Evolutionary conservation across 1,140 invertebrate genomes (phyloP), one percentile per base, ranked within the genome.

Genomic region (Scaptodrosophila lebanonensis): DNA sequence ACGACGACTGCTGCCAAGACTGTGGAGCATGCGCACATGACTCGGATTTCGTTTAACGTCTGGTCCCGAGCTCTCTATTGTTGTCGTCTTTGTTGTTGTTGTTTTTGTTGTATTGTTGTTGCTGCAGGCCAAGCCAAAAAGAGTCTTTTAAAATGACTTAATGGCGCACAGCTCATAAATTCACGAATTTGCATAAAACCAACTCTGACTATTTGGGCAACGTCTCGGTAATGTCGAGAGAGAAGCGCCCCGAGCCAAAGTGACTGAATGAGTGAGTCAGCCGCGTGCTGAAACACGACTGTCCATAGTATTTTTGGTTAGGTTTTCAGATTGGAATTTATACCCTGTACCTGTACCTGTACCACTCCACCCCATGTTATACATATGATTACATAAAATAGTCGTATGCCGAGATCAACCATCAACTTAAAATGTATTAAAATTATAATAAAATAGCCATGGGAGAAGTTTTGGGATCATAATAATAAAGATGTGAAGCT

Each of bases 141-240:
- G 59, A 83, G 64, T 79, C 73, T 64, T 64, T 73, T 69, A 69
- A 84, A 84, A 84, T 84, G 79, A 84, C 79, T 84, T 84, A 84
- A 84, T 84, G 79, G 82, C 54, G 49, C 70, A 79, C 61, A 82
- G 73, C 69, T 84, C 82, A 84, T 84, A 84, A 84, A 84, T 84
- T 84, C 66, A 75, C 69, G 69, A 84, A 84, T 84, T 84, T 84
- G 82, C 79, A 77, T 77, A 82, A 79, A 76, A 47, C 60, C 50
- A 40, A 33, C 39, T 40, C 54, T 42, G 57, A 60, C 42, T 66
- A 57, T 69, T 69, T 77, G 62, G 65, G 50, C 40, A 68, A 50
- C 49, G 60, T 71, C 64, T 42, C 49, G 36, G 25, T 20, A 20
- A 15, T 13, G 18, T 18, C 18, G n/a, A 51, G 48, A 48, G 64